A percentile compares a stretch with the other conserved stretches of the same genome.
phyloP scores from a whole-genome alignment of 1,140 invertebrate species.

The Megalopta genalis region DNA sequence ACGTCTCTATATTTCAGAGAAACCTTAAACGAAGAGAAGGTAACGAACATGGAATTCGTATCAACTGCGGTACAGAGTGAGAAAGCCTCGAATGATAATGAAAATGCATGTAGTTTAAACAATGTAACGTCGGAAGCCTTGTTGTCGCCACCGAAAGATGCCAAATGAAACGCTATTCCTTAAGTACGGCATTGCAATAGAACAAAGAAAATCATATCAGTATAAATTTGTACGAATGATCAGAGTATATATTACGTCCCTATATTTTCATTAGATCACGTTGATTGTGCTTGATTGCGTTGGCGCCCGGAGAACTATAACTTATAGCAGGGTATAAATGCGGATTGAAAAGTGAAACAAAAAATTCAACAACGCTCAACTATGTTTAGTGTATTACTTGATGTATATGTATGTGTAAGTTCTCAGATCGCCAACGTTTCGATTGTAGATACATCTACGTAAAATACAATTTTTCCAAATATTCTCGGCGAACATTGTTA shows the following conservation, averaged over 20 bases:
- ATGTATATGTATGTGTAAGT: constrained; percentile 57
- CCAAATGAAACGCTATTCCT: constrained; percentile 54
- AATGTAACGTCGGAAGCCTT: constrained; percentile 33
- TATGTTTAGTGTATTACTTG: constrained; percentile 62
- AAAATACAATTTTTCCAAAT: constrained; percentile 48
- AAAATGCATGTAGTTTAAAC: constrained; percentile 25
- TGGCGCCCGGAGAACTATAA: constrained; percentile 51
- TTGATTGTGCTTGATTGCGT: constrained; percentile 58
- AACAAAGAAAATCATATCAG: constrained; percentile 72
- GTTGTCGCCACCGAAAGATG: constrained; percentile 35
- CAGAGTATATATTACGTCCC: constrained; percentile 64
- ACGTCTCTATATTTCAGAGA: constrained; percentile 16
- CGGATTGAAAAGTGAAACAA: constrained; percentile 40
- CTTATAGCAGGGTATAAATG: constrained; percentile 58
- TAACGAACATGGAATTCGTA: constrained; percentile 45
- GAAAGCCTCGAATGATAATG: constrained; percentile 53
- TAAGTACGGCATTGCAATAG: constrained; percentile 58
- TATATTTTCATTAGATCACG: constrained; percentile 66
- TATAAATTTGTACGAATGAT: constrained; percentile 71
- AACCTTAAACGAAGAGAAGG: constrained; percentile 31
- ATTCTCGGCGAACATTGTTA: constrained; percentile 46
- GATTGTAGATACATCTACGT: constrained; percentile 42
- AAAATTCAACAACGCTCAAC: constrained; percentile 64
- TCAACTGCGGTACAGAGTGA: constrained; percentile 63
- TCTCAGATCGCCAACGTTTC: constrained; percentile 54